A percentile compares a stretch with the other conserved stretches of the same genome.
phyloP scores from a whole-genome alignment of 2,888 invertebrate genomes.

The Megaustenia siamemsis region DNA sequence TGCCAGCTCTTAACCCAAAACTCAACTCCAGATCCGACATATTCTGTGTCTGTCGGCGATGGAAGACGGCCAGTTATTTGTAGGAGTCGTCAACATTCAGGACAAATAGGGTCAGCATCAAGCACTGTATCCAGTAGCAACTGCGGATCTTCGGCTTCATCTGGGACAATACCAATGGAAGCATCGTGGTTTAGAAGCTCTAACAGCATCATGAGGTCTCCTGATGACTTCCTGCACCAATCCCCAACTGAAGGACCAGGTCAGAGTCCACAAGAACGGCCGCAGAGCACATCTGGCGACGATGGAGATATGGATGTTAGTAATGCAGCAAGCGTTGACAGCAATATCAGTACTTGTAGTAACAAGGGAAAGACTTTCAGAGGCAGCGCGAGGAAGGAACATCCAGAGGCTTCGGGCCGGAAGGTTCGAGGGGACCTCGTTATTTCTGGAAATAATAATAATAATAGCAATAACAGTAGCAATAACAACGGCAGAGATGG shows the following conservation, averaged over 20 bases:
- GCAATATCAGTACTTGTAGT: slow-evolving; percentile 27
- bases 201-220: slow-evolving; percentile 61
- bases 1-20: slow-evolving; percentile 70
- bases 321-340: slow-evolving; percentile 45
- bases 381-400: neutral
- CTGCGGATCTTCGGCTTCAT: neutral
- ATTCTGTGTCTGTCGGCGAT: slow-evolving; percentile 9
- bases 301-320: slow-evolving; percentile 60
- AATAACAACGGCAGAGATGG: neutral
- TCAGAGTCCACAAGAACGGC: slow-evolving; percentile 74
- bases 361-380: neutral
- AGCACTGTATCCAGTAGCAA: slow-evolving; percentile 34
- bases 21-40: slow-evolving; percentile 23
- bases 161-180: slow-evolving; percentile 5
- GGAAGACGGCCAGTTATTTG: slow-evolving; percentile 16
- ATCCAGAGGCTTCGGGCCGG: no score
- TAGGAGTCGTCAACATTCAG: slow-evolving; percentile 18
- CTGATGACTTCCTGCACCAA: slow-evolving; percentile 67
- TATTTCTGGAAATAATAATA: no score
- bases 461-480: slow-evolving; percentile 13
- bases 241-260: slow-evolving; percentile 75
- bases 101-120: slow-evolving; percentile 21
- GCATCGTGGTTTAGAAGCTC: neutral
- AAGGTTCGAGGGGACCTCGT: no score
- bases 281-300: slow-evolving; percentile 76